Evolutionary conservation across 2,888 invertebrate genomes (phyloP), one percentile per base, ranked within the genome.

Genomic region (Tenthredo amoena): DNA sequence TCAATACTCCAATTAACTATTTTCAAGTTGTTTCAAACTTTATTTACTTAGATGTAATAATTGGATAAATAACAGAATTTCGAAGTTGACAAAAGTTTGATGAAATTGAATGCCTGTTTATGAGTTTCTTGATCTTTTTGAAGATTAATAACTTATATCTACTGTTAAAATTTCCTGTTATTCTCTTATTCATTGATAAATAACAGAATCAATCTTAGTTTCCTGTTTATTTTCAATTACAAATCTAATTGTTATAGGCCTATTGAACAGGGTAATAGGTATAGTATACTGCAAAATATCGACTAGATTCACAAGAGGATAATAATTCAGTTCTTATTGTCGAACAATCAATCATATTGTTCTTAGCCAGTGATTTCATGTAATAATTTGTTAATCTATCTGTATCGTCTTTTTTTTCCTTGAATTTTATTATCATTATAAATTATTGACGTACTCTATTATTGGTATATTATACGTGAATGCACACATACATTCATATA

Each of bases 291-390:
- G 76, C 37, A 84, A 77, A 77, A 77, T 84, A 84, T 85, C 26
- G 84, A 85, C 40, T 50, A 87, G 85, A 43, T 87, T 87, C 43
- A 79, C n/a, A 83, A 85, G 12, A 85, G 84, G 71, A 62, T 81
- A 84, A 31, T 31, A 18, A 12, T 86, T 86, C 37, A 12, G 65
- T 84, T 84, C 84, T 76, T 84, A 84, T 84, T 84, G 84, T 84
- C 84, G 58, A 84, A 84, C 84, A 84, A 76, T 50, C 10, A 47
- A 55, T 76, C 1, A 40, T 47, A 62, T 65, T 43, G 83, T 83
- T 65, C 68, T 68, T 68, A 47, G 10, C 21, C 83, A 12, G 21
- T 71, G 83, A 34, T 83, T 65, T 81, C 31, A 62, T 26, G 26
- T 76, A n/a, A 74, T 74, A 40, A 43, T 43, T 74, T 21, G 37